Percentiles rank a stretch among this genome's conserved stretches.
These are phyloP conservation scores for Phacellophora camtschatica DNA, from an alignment of 30 jellyfish, hydroid and myxozoan species.

Conservation along the genomic window DNA sequence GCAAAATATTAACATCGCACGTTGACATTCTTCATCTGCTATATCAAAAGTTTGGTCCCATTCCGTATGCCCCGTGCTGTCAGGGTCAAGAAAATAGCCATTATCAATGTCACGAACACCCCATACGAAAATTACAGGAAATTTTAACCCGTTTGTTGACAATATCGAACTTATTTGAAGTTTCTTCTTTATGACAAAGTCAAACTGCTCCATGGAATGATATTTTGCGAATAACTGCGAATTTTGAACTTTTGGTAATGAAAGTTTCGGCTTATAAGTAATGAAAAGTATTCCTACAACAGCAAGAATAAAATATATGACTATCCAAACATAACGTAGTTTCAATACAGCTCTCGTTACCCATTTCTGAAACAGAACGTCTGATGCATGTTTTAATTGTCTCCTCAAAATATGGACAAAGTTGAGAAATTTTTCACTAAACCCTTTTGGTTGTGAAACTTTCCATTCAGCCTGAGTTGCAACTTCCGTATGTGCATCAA, in stretches of 20 bases:
- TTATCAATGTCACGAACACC: constrained; percentile 64
- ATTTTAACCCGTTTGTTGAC: background rate
- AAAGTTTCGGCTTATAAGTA: constrained; percentile 52
- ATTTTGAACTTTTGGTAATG: constrained; percentile 56
- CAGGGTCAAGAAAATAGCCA: constrained; percentile 75
- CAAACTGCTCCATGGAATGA: constrained; percentile 55
- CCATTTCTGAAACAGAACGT: constrained; percentile 41
- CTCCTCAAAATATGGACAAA: too few species aligned
- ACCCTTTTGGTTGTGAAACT: background rate
- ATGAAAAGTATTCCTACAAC: constrained; percentile 35
- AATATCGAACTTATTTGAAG: constrained; percentile 22
- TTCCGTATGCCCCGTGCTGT: constrained; percentile 54
- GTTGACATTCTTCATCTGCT: constrained; percentile 26
- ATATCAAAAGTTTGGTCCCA: constrained; percentile 42
- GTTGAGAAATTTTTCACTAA: too few species aligned
- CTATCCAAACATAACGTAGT: constrained; percentile 43
- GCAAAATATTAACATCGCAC: constrained; percentile 54
- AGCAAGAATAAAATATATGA: constrained; percentile 22
- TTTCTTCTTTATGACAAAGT: constrained; percentile 12
- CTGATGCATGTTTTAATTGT: constrained; percentile 1
- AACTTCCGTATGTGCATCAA: background rate
- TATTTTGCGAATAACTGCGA: constrained; percentile 36
- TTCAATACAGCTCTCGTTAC: constrained; percentile 25
- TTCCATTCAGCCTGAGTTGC: background rate
- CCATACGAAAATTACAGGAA: constrained; percentile 50